Conservation (phyloP, 2,888 invertebrate genomes). For the Caenorhabditis auriculariae region DNA sequence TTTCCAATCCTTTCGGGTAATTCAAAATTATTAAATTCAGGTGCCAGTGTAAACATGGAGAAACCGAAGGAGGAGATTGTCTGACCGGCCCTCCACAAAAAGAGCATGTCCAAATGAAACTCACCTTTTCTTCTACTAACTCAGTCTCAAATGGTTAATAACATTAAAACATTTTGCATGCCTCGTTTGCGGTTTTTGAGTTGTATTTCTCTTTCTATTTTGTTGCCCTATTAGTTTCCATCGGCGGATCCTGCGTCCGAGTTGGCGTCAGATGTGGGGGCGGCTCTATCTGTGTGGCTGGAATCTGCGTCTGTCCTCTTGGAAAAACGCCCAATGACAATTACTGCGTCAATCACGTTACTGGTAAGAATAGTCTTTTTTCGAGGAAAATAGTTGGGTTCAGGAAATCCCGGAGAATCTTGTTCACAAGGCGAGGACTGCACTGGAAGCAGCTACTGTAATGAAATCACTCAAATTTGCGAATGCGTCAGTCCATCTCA, state of each 20-base stretch:
- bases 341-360: conserved; percentile 28
- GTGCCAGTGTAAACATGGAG: neutral
- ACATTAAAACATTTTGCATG: no score
- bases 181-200: conserved; percentile 7
- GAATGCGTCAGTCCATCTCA: conserved; percentile 45
- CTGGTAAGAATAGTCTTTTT: conserved; percentile 12
- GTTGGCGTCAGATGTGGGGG: conserved; percentile 53
- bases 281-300: conserved; percentile 56
- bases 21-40: neutral
- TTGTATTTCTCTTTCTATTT: conserved; percentile 10
- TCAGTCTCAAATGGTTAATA: neutral
- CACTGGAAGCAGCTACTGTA: conserved; percentile 40
- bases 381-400: no score
- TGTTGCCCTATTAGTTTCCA: conserved; percentile 16
- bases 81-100: neutral
- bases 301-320: conserved; percentile 56
- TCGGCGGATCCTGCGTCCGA: conserved; percentile 50
- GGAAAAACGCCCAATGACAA: conserved; percentile 34
- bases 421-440: conserved; percentile 52
- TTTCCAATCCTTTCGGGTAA: neutral
- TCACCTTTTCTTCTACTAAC: neutral
- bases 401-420: conserved; percentile 51
- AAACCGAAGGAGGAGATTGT: neutral
- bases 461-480: conserved; percentile 34
- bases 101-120: neutral